Base-by-base conservation (phyloP, 1,140 invertebrate genomes). In the Hycleus cichorii region DNA sequence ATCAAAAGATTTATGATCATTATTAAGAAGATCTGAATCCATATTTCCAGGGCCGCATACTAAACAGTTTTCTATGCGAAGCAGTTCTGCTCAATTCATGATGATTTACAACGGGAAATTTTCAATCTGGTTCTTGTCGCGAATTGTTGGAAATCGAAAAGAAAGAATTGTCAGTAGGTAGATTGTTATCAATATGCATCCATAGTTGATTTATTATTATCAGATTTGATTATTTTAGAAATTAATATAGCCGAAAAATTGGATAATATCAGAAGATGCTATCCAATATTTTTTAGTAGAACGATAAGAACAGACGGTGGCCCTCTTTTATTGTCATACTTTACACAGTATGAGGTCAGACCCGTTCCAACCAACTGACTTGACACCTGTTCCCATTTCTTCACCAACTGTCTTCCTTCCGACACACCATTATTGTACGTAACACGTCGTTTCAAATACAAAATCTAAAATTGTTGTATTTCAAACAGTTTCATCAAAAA, bases 21-120 rank as follows among this genome's bases (percentile, higher is more conserved):
- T 53, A 53, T 53, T 53, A 53, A 53, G 51, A 53, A 53, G 44
- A 53, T 53, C 46, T 42, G 51, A 53, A 53, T 45, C 42, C 51
- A 53, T 53, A 53, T 53, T 53, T 38, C 43, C 51, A 43, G 46
- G 51, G 45, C 42, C 46, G 51, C 51, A 53, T 53, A 53, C 51
- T 53, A 53, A 53, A 53, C 51, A 53, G 51, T 53, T 53, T 45
- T 53, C 51, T 32, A 53, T 53, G 44, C 44, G 44, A 53, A 26
- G 42, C 24, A 32, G 32, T 32, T 32, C 32, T 32, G 32, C 32
- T 32, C 32, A 32, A 32, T 32, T 32, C 32, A 7, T 32, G 32
- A 45, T 45, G 51, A 53, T 53, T 53, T 53, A 53, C 25, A 46
- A 45, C 42, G 26, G 44, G 43, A 53, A 53, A 45, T 53, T 53